Evolutionary conservation across 1,140 invertebrate species (phyloP), one percentile per base, ranked within the genome.

Genomic region (Samia ricini): DNA sequence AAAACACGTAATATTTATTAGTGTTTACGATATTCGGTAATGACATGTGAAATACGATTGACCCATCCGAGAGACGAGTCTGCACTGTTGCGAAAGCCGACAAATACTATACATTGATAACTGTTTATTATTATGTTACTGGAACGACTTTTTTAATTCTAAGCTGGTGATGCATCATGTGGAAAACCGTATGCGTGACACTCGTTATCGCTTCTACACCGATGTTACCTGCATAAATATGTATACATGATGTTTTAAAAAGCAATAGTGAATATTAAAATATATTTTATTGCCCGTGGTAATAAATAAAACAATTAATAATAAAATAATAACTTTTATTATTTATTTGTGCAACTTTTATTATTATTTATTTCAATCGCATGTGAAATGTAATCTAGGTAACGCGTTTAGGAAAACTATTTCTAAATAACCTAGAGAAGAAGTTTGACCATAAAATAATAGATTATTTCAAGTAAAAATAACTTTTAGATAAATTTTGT

Each of bases 31-130:
- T 52, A 23, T 23, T n/a, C n/a, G 12, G 6, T 52, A 52, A 0
- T 23, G 8, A 22, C 33, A 12, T 42, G 33, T 42, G 33, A 42
- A 42, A 49, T 29, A 55, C 74, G 71, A 64, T 67, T 71, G 69
- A 58, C 68, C 55, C 60, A 60, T 42, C 21, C 61, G 68, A 67
- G 65, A 74, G 69, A 72, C 72, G 62, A 71, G 52, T 61, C 63
- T 68, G 51, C 57, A 81, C 76, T 81, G 76, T 81, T 72, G 68
- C 64, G 70, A 79, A 74, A 77, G 68, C 63, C 61, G 49, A 63
- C 66, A 72, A 72, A 71, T 64, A 68, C 56, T 66, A 69, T 64
- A 61, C 50, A 75, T 70, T 33, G 51, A 36, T 49, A 67, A 62
- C 60, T 61, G 63, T 57, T 56, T 66, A 59, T 63, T 68, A 63